Base-by-base conservation (phyloP, 2,797 vertebrate species). In the Danio tinwini region DNA sequence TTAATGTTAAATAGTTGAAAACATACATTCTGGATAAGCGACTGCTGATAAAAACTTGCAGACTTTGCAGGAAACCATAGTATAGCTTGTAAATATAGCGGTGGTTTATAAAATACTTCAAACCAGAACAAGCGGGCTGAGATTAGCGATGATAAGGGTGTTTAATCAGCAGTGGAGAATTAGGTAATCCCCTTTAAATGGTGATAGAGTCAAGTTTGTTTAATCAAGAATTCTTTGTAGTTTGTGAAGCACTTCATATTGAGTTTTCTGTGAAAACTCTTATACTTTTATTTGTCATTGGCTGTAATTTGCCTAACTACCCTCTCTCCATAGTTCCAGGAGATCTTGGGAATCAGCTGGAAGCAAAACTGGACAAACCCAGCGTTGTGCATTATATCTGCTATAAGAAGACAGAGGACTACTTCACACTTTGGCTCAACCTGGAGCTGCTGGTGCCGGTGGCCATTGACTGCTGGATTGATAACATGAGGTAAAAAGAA, bases 401-500 rank as follows among this genome's bases (percentile, higher is more conserved):
- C 88, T 97, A 95, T 69, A 98, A 98, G 94, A 98, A 94, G 91
- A 99, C 98, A 0, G 93, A 96, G 6, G 84, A 89, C 87, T 99
- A 96, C 89, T 99, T 98, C 90, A 99, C 97, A 0, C 92, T 99
- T 11, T 99, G 98, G 98, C 93, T 99, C 81, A 99, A 99, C 90
- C 90, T 98, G 53, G 98, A 99, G 87, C 93, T 96, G 85, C 93
- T 99, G 84, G 91, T 99, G 47, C 98, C 98, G 0, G 88, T 97
- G 11, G 94, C 96, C 88, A 99, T 99, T 78, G 98, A 99, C 91
- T 99, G 98, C 86, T 99, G 98, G 98, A 96, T 99, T 56, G 98
- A 99, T 91, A 99, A 99, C 85, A 98, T 99, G 85, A 96, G 97
- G 98, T 98, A 88, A 83, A 11, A 59, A 40, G 53, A 19, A 37